Conservation (phyloP, 1,140 invertebrate genomes). For the Ceratosolen solmsi region DNA sequence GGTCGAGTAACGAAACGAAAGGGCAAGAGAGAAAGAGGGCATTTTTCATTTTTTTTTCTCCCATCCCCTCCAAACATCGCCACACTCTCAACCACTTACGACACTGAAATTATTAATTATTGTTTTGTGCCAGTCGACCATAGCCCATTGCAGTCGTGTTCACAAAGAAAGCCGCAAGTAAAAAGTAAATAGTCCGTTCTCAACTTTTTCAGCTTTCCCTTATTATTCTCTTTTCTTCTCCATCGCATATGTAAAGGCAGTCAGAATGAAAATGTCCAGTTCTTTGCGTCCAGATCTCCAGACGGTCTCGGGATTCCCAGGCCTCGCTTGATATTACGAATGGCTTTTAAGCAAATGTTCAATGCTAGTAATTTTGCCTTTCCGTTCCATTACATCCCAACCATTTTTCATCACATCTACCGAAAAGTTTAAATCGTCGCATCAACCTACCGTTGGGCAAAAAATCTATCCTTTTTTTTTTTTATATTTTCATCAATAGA, state of each 20-base stretch:
- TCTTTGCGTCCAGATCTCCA: not conserved
- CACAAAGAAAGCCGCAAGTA: not conserved
- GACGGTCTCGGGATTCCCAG: not conserved
- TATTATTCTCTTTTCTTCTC: not conserved
- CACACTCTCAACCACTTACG: conserved; percentile 52
- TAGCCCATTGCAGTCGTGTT: not conserved
- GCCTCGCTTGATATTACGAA: too few species aligned
- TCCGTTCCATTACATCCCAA: too few species aligned
- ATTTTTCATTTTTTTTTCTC: conserved; percentile 39
- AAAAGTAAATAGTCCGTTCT: conserved; percentile 11
- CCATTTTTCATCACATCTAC: too few species aligned
- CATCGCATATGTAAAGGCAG: conserved; percentile 10
- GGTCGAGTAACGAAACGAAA: not conserved
- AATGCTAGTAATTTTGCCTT: too few species aligned
- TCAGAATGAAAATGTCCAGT: not conserved
- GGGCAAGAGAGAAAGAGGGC: not conserved
- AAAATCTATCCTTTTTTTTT: too few species aligned
- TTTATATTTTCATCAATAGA: too few species aligned
- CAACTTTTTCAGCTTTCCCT: conserved; percentile 15
- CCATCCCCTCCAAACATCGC: conserved; percentile 39
- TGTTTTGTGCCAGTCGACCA: conserved; percentile 58
- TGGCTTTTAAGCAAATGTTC: too few species aligned
- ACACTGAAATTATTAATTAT: conserved; percentile 67
- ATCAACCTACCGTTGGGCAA: too few species aligned
- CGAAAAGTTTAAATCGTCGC: too few species aligned